A percentile compares a stretch with the other conserved stretches of the same genome.
phyloP scores from a whole-genome alignment of 2,797 vertebrate genomes.

The Oryzias sinensis region DNA sequence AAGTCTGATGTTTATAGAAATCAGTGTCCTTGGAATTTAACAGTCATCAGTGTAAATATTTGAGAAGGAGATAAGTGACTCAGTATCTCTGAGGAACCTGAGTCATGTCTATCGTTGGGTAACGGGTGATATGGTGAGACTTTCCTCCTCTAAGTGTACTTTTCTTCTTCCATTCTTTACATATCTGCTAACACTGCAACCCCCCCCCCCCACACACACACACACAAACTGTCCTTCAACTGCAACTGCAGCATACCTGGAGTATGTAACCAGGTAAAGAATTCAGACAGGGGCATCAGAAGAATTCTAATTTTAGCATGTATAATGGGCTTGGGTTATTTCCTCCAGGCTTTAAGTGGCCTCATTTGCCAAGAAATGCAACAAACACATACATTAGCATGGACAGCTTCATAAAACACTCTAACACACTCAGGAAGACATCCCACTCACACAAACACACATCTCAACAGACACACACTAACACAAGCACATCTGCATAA shows the following conservation, averaged over 20 bases:
- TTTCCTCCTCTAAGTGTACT: constrained; percentile 32
- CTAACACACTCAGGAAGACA: constrained; percentile 17
- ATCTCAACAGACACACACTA: constrained; percentile 40
- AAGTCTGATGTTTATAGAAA: constrained; percentile 20
- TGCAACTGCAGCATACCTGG: constrained; percentile 16
- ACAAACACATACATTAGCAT: constrained; percentile 39
- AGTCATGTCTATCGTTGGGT: constrained; percentile 35
- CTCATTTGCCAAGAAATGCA: constrained; percentile 42
- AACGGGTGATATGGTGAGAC: constrained; percentile 48
- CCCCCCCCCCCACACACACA: constrained; percentile 16
- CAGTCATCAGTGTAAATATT: constrained; percentile 46
- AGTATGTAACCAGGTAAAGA: constrained; percentile 56
- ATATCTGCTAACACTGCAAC: constrained; percentile 42
- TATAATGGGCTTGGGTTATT: constrained; percentile 35
- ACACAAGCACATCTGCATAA: constrained; percentile 33
- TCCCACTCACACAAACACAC: constrained; percentile 43
- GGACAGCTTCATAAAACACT: constrained; percentile 57
- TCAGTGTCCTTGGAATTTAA: constrained; percentile 33
- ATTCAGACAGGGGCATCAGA: constrained; percentile 58
- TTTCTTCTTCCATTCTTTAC: constrained; percentile 21
- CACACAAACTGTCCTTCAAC: constrained; percentile 27
- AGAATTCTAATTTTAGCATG: constrained; percentile 51
- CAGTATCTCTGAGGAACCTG: constrained; percentile 20
- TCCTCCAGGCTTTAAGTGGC: constrained; percentile 50
- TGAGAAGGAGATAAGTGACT: constrained; percentile 40